phyloP scores from a whole-genome alignment of 2,113 vertebrate species.

The Mobula hypostoma region DNA sequence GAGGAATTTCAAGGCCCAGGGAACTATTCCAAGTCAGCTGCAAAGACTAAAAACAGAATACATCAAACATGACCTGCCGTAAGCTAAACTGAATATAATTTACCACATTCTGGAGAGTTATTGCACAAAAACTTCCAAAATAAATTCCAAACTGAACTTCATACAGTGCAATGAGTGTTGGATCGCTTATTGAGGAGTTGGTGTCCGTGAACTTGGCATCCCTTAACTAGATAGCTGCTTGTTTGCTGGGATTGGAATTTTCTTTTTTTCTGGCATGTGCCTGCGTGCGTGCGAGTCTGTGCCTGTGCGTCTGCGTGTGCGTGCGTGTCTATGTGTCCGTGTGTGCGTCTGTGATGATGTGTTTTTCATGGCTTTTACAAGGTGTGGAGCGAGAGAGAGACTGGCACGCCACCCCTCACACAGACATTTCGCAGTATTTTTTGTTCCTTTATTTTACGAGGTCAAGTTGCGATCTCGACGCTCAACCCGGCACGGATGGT shows the following conservation, averaged over 20 bases:
- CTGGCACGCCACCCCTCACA: too few relatives aligned
- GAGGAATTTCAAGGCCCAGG: slow-evolving; percentile 30
- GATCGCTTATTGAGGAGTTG: background rate
- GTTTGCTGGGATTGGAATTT: background rate
- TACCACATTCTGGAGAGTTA: background rate
- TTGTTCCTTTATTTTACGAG: too few relatives aligned
- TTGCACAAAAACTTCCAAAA: slow-evolving; percentile 16
- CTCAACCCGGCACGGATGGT: too few relatives aligned
- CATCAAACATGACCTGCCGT: background rate
- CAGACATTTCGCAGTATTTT: too few relatives aligned
- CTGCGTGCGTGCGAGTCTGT: too few relatives aligned
- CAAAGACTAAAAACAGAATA: background rate
- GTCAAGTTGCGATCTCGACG: too few relatives aligned
- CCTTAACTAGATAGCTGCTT: background rate
- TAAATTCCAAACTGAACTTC: background rate
- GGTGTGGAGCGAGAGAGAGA: too few relatives aligned
- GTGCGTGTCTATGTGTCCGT: too few relatives aligned
- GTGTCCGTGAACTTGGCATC: background rate
- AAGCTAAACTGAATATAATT: background rate
- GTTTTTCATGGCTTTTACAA: too few relatives aligned
- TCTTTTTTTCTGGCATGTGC: background rate
- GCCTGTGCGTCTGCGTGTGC: too few relatives aligned
- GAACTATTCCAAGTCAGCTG: slow-evolving; percentile 29
- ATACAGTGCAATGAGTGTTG: background rate
- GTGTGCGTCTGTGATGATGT: too few relatives aligned